Evolutionary conservation across 2,888 invertebrate genomes (phyloP).

Genomic region (Agriotes lineatus): DNA sequence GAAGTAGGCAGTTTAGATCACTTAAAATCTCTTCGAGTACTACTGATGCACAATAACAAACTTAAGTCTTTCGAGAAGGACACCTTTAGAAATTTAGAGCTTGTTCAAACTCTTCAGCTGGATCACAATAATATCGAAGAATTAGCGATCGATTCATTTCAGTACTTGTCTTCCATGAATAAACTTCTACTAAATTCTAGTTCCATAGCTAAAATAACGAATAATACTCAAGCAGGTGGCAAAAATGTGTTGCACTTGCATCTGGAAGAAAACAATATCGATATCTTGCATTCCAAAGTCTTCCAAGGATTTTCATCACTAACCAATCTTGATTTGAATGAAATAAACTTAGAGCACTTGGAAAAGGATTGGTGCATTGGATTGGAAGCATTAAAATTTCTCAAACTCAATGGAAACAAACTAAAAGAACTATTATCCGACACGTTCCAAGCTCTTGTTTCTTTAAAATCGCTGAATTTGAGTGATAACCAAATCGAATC

Average conservation of each 20-base stretch:
- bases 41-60: constrained; percentile 16
- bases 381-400: constrained; percentile 63
- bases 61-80: not conserved
- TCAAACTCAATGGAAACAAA: constrained; percentile 77
- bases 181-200: constrained; percentile 13
- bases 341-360: constrained; percentile 5
- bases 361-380: constrained; percentile 16
- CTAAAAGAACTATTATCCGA: constrained; percentile 63
- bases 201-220: constrained; percentile 10
- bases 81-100: constrained; percentile 12
- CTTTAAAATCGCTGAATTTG: constrained; percentile 72
- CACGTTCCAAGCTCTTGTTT: constrained; percentile 65
- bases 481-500: constrained; percentile 74
- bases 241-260: constrained; percentile 20
- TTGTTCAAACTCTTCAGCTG: constrained; percentile 5
- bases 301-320: constrained; percentile 21
- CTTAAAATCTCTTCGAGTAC: constrained; percentile 5
- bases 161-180: not conserved
- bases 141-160: constrained; percentile 12
- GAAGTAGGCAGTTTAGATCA: constrained; percentile 14
- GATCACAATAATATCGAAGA: constrained; percentile 27
- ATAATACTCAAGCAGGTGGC: not conserved
- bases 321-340: constrained; percentile 18
- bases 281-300: not conserved
- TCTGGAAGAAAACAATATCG: constrained; percentile 18